phyloP scores from a whole-genome alignment of 2,888 invertebrate genomes.

The Dryomyza anilis region DNA sequence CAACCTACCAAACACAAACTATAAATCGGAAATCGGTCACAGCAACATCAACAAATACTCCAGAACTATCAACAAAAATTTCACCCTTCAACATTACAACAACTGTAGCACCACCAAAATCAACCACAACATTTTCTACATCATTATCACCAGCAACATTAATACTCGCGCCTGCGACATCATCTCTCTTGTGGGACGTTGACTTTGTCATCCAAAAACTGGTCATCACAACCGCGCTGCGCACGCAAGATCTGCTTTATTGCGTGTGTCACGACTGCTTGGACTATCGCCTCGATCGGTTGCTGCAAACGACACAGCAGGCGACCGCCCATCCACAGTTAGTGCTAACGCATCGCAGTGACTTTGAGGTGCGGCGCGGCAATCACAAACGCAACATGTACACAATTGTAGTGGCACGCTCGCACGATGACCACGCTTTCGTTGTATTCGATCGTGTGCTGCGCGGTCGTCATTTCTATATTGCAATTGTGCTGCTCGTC shows the following conservation, averaged over 20 bases:
- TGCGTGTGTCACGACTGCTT: background rate
- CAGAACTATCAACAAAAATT: no score
- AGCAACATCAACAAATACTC: no score
- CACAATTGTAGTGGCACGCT: conserved; percentile 37
- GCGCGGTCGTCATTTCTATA: conserved; percentile 15
- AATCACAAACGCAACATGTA: conserved; percentile 31
- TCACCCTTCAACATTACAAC: no score
- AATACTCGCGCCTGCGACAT: background rate
- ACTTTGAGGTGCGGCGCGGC: conserved; percentile 37
- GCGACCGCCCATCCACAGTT: conserved; percentile 34
- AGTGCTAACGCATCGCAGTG: conserved; percentile 38
- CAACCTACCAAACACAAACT: no score
- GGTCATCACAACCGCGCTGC: background rate
- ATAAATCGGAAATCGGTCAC: no score
- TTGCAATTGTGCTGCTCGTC: conserved; percentile 7
- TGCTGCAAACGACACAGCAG: conserved; percentile 30
- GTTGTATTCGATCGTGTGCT: conserved; percentile 11
- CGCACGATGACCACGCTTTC: conserved; percentile 41
- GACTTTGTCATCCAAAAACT: background rate
- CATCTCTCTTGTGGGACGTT: background rate
- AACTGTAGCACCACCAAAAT: background rate
- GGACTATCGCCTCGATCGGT: background rate
- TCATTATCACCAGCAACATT: background rate
- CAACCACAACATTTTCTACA: background rate
- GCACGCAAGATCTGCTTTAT: background rate